Conservation (phyloP, 2,888 invertebrate genomes). For the Enchytraeus crypticus region DNA sequence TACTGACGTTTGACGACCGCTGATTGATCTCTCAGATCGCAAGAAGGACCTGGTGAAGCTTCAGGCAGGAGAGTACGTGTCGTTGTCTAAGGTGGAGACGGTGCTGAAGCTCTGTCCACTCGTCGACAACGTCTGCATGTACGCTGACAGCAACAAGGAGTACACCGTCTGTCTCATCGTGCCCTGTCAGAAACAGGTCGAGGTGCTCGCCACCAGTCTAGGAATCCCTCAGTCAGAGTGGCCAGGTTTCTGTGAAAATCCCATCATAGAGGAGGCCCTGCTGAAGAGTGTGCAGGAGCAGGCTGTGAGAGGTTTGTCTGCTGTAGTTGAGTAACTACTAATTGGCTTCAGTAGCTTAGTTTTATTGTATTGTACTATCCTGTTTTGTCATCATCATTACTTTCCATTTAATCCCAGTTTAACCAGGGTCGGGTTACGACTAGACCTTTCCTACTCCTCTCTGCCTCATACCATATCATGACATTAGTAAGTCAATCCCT, state of each 20-base stretch:
- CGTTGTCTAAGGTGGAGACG: constrained; percentile 90
- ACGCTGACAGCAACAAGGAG: constrained; percentile 62
- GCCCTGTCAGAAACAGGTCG: constrained; percentile 56
- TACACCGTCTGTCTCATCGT: constrained; percentile 61
- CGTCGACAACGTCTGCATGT: constrained; percentile 94
- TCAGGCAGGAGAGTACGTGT: constrained; percentile 95
- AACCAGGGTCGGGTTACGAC: too few relatives aligned
- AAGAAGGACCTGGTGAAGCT: constrained; percentile 98
- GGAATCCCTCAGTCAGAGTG: constrained; percentile 55
- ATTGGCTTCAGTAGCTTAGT: too few relatives aligned
- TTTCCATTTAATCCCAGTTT: too few relatives aligned
- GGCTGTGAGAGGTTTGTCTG: too few relatives aligned
- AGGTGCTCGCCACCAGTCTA: constrained; percentile 60
- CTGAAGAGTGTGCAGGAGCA: constrained; percentile 72
- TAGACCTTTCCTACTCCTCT: too few relatives aligned
- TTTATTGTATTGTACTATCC: too few relatives aligned
- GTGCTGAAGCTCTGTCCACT: constrained; percentile 85
- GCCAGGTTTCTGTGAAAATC: constrained; percentile 60
- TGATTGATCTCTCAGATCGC: too few relatives aligned
- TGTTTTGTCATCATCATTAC: too few relatives aligned
- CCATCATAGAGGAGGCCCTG: constrained; percentile 68
- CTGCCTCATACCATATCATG: too few relatives aligned
- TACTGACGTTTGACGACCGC: too few relatives aligned
- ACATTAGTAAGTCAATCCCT: too few relatives aligned
- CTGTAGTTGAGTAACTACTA: too few relatives aligned